Percentiles rank a stretch among this genome's conserved stretches.
These are phyloP conservation scores for Monodelphis domestica DNA, from an alignment of 2,797 vertebrate genomes.

Conservation along the genomic window DNA sequence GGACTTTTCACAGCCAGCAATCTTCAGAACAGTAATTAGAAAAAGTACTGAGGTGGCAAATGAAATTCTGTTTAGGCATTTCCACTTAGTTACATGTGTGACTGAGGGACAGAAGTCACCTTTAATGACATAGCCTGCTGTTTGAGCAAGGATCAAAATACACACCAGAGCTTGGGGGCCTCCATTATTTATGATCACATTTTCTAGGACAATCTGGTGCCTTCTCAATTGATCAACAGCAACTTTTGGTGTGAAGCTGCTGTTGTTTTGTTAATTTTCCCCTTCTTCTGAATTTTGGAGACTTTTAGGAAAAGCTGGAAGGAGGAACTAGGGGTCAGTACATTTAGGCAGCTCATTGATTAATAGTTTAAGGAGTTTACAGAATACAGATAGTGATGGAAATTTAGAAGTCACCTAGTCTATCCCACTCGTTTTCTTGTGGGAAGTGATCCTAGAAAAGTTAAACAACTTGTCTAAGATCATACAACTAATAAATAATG, in stretches of 20 bases:
- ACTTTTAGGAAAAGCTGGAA: neutral
- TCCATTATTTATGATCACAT: neutral
- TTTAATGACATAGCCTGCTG: neutral
- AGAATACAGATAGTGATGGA: neutral
- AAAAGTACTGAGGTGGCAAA: neutral
- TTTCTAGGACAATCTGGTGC: neutral
- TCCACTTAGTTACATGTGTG: neutral
- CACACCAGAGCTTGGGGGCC: neutral
- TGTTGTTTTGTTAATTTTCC: slow-evolving; percentile 35
- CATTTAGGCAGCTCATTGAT: neutral
- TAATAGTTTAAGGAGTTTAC: no score
- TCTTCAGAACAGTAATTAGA: neutral
- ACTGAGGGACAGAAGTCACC: neutral
- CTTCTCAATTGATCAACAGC: slow-evolving; percentile 23
- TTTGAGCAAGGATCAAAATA: neutral
- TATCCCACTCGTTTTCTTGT: neutral
- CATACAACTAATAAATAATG: neutral
- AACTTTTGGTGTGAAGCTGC: slow-evolving; percentile 15
- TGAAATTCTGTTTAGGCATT: neutral
- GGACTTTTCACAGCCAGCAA: neutral
- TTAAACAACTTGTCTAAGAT: neutral
- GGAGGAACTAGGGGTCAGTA: neutral
- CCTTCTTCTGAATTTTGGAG: slow-evolving; percentile 20
- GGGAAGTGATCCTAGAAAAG: neutral
- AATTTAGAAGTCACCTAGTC: neutral